These are phyloP conservation scores for Caenorhabditis drosophilae DNA, from an alignment of 2,888 invertebrate species.

Conservation along the genomic window DNA sequence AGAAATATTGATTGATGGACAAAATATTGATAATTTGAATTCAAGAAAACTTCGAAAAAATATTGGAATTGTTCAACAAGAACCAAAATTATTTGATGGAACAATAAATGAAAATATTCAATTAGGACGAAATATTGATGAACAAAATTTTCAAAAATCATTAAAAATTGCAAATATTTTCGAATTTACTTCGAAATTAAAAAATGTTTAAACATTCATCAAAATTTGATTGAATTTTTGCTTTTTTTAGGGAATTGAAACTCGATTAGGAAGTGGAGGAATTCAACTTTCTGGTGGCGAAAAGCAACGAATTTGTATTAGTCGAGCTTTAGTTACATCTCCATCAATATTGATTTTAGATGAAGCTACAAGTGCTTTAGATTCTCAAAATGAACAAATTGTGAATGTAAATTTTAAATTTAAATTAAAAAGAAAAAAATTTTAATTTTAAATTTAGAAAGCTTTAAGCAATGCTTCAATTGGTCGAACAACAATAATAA, in stretches of 20 bases:
- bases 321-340: conserved; percentile 68
- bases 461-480: conserved; percentile 49
- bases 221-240: background rate
- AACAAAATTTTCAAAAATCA: conserved; percentile 25
- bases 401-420: conserved; percentile 52
- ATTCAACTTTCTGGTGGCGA: conserved; percentile 70
- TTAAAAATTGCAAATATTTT: conserved; percentile 55
- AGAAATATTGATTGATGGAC: conserved; percentile 43
- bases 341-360: conserved; percentile 70
- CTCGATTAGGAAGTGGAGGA: conserved; percentile 69
- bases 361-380: conserved; percentile 71
- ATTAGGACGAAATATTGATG: conserved; percentile 39
- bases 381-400: conserved; percentile 70
- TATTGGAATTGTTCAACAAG: conserved; percentile 57
- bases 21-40: conserved; percentile 35
- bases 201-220: conserved; percentile 16
- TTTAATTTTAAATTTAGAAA: conserved; percentile 21
- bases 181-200: conserved; percentile 55
- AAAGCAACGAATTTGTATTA: conserved; percentile 70
- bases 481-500: conserved; percentile 52
- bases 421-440: background rate
- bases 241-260: conserved; percentile 49
- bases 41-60: conserved; percentile 30
- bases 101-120: conserved; percentile 51
- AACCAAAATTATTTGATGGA: conserved; percentile 56